Base-by-base conservation (phyloP, 2,888 invertebrate species). In the Exocentrus adspersus region DNA sequence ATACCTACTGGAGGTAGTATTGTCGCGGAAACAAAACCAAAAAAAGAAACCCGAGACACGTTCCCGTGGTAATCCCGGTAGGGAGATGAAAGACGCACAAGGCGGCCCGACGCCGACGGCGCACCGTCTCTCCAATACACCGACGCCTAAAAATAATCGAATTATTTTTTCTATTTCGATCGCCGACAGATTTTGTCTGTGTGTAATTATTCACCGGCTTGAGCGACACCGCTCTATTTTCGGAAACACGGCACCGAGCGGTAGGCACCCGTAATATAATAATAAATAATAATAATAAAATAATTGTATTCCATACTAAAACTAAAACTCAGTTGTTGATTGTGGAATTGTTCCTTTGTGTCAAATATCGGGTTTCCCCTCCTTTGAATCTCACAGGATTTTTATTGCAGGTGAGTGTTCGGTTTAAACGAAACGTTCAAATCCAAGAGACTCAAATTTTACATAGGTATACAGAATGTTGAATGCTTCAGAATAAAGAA, bases 161-260 rank as follows among this genome's bases (percentile, higher is more conserved):
- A 51, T 51, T 51, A 51, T 32, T 51, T 51, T 51, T 51, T 51
- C 51, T 51, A 51, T 51, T 51, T 51, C 32, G 32, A 51, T 51
- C 51, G 51, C 51, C 30, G 50, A 59, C 58, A 50, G 58, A 45
- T 62, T 58, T 53, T 24, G 52, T 53, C 58, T 53, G 58, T 58
- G 45, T 41, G 62, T 53, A 50, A 62, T 59, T 53, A 62, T 62
- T 62, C 58, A 62, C 30, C 53, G 53, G 52, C 62, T 45, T 52
- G 53, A 62, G 19, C 48, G 56, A 52, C 51, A 57, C 58, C 14
- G 14, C 19, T 24, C 59, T 64, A 64, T 60, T 60, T 64, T 64
- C 56, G 60, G 51, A 14, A 4, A 42, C 12, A n/a, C 16, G 7
- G 46, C 12, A 48, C 14, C 19, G 48, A n/a, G 37, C 37, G n/a